phyloP scores from a whole-genome alignment of 2,888 invertebrate genomes.

The Ganaspis brasiliensis region DNA sequence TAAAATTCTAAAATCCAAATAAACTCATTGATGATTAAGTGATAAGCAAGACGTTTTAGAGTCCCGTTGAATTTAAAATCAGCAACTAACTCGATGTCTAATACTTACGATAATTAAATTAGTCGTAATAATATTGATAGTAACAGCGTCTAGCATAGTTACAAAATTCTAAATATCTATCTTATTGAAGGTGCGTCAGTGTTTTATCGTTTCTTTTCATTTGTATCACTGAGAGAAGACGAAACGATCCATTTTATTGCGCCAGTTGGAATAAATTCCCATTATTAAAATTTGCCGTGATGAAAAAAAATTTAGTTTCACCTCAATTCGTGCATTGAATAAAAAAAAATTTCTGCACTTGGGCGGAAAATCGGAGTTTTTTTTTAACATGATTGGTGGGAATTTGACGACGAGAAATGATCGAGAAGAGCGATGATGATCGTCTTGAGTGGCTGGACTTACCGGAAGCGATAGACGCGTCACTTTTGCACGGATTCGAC shows the following conservation, averaged over 20 bases:
- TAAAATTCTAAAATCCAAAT: constrained; percentile 17
- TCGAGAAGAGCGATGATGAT: too few species aligned
- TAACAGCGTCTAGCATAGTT: neutral
- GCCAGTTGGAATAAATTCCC: neutral
- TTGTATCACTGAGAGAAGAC: neutral
- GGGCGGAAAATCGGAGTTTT: too few species aligned
- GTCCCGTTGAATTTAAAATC: neutral
- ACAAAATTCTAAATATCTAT: constrained; percentile 29
- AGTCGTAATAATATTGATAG: constrained; percentile 22
- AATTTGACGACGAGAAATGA: too few species aligned
- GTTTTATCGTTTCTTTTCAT: constrained; percentile 14
- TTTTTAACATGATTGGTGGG: too few species aligned
- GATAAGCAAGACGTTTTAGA: constrained; percentile 3
- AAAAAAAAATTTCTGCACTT: too few species aligned
- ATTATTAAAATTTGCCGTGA: neutral
- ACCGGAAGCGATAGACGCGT: neutral
- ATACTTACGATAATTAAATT: constrained; percentile 41
- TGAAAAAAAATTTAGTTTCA: neutral
- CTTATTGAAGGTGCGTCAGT: constrained; percentile 35
- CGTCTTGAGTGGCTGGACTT: too few species aligned
- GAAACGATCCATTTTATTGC: neutral
- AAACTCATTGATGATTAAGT: neutral
- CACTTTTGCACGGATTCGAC: constrained; percentile 31
- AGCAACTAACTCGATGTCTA: constrained; percentile 13
- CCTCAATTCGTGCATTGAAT: neutral